phyloP scores from a whole-genome alignment of 2,888 invertebrate species.

The Eumacrocentrus americanus region DNA sequence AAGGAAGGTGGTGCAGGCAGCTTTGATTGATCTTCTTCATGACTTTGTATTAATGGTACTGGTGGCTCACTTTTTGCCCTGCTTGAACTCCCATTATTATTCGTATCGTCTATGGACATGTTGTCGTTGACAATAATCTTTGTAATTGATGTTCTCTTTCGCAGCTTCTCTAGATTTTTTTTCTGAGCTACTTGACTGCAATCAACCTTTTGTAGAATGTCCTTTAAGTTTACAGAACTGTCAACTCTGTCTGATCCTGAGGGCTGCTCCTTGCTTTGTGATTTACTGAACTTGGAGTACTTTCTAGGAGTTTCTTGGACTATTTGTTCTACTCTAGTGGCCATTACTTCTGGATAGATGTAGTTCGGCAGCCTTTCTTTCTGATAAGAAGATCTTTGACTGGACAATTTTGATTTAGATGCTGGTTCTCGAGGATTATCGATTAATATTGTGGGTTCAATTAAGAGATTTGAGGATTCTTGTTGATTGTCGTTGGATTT shows the following conservation, averaged over 20 bases:
- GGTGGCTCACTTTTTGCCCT: conserved; percentile 41
- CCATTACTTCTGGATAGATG: conserved; percentile 35
- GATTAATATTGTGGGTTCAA: neutral
- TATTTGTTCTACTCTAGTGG: neutral
- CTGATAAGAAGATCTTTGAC: conserved; percentile 16
- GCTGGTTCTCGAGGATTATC: neutral
- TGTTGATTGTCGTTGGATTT: conserved; percentile 3
- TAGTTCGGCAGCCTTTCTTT: conserved; percentile 40
- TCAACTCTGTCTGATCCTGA: conserved; percentile 38
- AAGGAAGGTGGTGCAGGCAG: conserved; percentile 45
- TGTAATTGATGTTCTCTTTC: conserved; percentile 53
- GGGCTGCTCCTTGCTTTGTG: conserved; percentile 1
- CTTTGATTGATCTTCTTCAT: conserved; percentile 37
- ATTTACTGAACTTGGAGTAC: conserved; percentile 26
- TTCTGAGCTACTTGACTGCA: conserved; percentile 46
- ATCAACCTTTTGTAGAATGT: conserved; percentile 53
- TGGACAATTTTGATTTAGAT: neutral
- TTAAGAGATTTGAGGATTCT: no score
- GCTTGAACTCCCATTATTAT: conserved; percentile 34
- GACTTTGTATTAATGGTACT: neutral
- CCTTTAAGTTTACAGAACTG: conserved; percentile 52
- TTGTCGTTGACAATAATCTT: conserved; percentile 55
- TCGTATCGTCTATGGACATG: conserved; percentile 34
- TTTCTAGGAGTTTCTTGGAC: conserved; percentile 18
- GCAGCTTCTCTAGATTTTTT: conserved; percentile 54